Evolutionary conservation across 2,888 invertebrate species (phyloP).

Genomic region (Drosophila parthenogenetica): DNA sequence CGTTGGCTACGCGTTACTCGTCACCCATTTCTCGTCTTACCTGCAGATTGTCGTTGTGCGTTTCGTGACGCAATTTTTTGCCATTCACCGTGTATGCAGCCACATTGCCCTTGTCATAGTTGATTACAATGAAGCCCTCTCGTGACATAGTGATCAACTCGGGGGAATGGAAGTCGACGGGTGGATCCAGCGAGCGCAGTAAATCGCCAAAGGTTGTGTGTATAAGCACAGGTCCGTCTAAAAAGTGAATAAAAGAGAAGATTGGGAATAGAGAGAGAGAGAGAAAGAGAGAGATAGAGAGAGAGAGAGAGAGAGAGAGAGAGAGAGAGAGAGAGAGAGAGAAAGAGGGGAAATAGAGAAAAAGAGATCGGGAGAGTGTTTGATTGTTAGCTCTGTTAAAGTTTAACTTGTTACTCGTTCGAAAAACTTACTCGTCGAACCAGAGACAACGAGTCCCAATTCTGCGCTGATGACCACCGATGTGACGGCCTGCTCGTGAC

Average conservation of each 20-base stretch:
- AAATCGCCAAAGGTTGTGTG: constrained; percentile 99
- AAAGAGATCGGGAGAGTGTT: neutral
- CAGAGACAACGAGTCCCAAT: constrained; percentile 98
- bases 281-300: neutral
- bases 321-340: too few species aligned
- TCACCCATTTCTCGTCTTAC: constrained; percentile 85
- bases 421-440: constrained; percentile 89
- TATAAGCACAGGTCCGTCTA: constrained; percentile 97
- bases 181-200: constrained; percentile 94
- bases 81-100: constrained; percentile 98
- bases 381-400: neutral
- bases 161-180: constrained; percentile 90
- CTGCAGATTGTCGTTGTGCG: constrained; percentile 97
- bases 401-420: neutral
- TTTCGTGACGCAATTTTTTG: constrained; percentile 93
- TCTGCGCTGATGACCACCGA: constrained; percentile 99
- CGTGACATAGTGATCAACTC: constrained; percentile 97
- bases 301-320: neutral
- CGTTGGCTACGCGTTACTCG: neutral
- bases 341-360: neutral
- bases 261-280: too few species aligned
- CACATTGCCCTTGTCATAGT: constrained; percentile 96
- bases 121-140: constrained; percentile 97
- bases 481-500: constrained; percentile 98
- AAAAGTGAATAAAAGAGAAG: neutral